Conservation (phyloP, 2,113 vertebrate genomes). For the Calcarius ornatus region DNA sequence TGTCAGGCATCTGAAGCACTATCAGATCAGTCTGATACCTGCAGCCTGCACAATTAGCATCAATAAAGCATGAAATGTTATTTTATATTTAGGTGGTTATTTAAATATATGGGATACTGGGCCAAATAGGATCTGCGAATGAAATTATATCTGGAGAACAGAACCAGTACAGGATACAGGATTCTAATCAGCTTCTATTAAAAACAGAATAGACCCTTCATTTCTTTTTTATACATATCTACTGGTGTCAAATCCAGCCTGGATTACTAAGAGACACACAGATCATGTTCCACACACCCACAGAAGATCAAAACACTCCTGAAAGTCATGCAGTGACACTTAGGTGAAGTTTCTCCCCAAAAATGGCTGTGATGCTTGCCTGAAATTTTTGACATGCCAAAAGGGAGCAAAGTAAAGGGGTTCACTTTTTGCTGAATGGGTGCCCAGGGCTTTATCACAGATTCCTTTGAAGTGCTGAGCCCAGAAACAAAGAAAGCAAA, state of each 20-base stretch:
- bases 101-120: background rate
- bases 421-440: background rate
- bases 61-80: background rate
- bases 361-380: background rate
- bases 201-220: background rate
- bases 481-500: background rate
- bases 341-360: background rate
- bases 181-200: background rate
- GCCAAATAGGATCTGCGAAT: background rate
- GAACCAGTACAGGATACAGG: background rate
- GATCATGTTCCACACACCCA: background rate
- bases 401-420: background rate
- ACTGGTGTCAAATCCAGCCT: background rate
- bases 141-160: background rate
- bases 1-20: background rate
- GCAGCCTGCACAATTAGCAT: background rate
- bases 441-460: background rate
- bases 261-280: background rate
- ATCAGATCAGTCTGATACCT: background rate
- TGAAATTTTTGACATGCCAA: background rate
- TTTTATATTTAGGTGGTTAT: background rate
- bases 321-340: background rate
- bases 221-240: background rate
- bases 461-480: background rate
- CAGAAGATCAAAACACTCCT: background rate